phyloP scores from a whole-genome alignment of 2,797 vertebrate genomes.

The Pitangus sulphuratus region DNA sequence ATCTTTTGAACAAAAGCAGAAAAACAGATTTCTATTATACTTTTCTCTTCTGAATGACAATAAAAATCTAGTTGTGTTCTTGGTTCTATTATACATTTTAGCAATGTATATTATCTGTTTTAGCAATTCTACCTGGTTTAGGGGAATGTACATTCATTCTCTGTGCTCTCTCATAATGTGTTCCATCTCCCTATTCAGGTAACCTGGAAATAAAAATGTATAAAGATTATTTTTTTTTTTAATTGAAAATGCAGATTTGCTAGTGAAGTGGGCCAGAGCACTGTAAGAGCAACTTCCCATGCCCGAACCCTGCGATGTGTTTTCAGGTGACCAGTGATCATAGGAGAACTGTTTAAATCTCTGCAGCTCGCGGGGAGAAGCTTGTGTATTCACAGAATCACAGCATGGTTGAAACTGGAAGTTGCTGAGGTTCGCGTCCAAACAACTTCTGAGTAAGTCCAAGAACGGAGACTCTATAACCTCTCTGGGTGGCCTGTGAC shows the following conservation, averaged over 20 bases:
- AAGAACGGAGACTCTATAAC: background rate
- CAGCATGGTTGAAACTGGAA: background rate
- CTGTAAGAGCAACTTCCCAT: background rate
- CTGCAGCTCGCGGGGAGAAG: background rate
- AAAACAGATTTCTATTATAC: background rate
- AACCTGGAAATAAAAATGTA: background rate
- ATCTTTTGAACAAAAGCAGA: background rate
- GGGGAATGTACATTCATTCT: background rate
- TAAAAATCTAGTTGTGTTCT: background rate
- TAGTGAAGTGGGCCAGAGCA: background rate
- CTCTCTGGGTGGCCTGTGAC: background rate
- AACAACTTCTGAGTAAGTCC: background rate
- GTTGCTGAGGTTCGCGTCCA: background rate
- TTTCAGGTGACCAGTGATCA: background rate
- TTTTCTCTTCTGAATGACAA: background rate
- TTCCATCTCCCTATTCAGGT: background rate
- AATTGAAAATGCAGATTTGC: background rate
- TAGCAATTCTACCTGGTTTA: background rate
- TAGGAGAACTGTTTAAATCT: background rate
- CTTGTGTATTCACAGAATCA: background rate
- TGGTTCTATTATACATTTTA: background rate
- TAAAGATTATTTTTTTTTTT: background rate
- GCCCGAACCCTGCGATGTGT: background rate
- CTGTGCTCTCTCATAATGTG: background rate
- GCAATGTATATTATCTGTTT: background rate